These are phyloP conservation scores for Amphimedon queenslandica DNA, from an alignment of 37 sponge, comb jelly and placozoan species.

Conservation along the genomic window DNA sequence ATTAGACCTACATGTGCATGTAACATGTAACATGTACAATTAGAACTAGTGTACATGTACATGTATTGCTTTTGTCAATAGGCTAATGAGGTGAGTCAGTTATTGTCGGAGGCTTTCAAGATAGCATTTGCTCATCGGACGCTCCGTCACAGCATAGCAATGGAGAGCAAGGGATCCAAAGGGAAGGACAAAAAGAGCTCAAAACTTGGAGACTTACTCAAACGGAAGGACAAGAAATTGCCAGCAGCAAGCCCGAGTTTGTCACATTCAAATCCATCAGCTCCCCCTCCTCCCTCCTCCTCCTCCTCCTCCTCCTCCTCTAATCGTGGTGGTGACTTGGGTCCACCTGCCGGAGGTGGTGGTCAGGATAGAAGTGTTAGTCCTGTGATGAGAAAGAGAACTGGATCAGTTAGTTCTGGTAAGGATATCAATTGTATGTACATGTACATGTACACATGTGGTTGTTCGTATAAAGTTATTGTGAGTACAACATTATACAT, in stretches of 20 bases:
- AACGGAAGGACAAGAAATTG: background rate
- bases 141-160: background rate
- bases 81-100: constrained; percentile 6
- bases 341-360: background rate
- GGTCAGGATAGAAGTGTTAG: background rate
- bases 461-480: too few relatives aligned
- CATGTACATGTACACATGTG: too few relatives aligned
- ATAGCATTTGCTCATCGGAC: background rate
- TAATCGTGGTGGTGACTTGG: too few relatives aligned
- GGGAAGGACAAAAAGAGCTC: background rate
- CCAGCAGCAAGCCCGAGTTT: background rate
- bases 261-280: background rate
- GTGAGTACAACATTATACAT: too few relatives aligned
- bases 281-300: background rate
- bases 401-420: background rate
- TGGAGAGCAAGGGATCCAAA: background rate
- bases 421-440: background rate
- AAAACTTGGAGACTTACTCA: background rate
- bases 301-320: background rate
- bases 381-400: background rate
- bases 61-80: too few relatives aligned
- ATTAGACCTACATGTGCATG: too few relatives aligned
- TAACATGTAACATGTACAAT: too few relatives aligned
- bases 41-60: too few relatives aligned
- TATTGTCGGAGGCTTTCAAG: constrained; percentile 3